Evolutionary conservation across 2,888 invertebrate genomes (phyloP).

Genomic region (Cryptus viduatorius): DNA sequence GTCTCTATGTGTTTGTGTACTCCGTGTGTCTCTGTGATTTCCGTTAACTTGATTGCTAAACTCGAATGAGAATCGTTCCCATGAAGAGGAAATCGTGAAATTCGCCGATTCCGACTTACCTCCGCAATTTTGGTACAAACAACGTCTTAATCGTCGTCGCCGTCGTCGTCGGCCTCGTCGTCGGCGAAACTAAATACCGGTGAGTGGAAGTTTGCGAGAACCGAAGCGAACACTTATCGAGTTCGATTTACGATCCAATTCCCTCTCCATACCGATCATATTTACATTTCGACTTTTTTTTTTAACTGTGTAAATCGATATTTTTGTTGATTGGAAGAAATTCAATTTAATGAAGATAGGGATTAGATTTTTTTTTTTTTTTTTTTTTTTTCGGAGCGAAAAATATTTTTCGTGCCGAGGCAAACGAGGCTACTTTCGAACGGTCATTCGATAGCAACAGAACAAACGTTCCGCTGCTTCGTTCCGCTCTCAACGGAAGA

Average conservation of each 20-base stretch:
- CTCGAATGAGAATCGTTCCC: conserved; percentile 20
- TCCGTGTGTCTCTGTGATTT: conserved; percentile 35
- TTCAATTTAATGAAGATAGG: conserved; percentile 25
- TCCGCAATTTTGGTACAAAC: not conserved
- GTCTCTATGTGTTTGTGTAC: not conserved
- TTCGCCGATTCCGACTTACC: not conserved
- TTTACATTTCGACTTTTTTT: not conserved
- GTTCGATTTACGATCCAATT: conserved; percentile 1
- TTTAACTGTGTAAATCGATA: too few relatives aligned
- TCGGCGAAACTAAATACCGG: conserved; percentile 36
- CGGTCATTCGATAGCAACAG: conserved; percentile 18
- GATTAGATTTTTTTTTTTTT: not conserved
- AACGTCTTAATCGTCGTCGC: conserved; percentile 23
- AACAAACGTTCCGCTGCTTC: conserved; percentile 4
- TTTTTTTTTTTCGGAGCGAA: not conserved
- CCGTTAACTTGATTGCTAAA: conserved; percentile 54
- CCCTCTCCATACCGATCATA: not conserved
- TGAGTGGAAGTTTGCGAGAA: conserved; percentile 31
- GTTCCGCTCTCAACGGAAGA: not conserved
- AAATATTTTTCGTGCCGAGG: conserved; percentile 14
- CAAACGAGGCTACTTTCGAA: not conserved
- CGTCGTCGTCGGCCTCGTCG: too few relatives aligned
- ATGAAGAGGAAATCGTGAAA: conserved; percentile 45
- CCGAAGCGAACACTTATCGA: not conserved
- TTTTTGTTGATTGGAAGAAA: not conserved